Percentiles rank a stretch among this genome's conserved stretches.
Evolutionary conservation across 1,140 invertebrate genomes (phyloP).

Genomic region (Mercenaria mercenaria): DNA sequence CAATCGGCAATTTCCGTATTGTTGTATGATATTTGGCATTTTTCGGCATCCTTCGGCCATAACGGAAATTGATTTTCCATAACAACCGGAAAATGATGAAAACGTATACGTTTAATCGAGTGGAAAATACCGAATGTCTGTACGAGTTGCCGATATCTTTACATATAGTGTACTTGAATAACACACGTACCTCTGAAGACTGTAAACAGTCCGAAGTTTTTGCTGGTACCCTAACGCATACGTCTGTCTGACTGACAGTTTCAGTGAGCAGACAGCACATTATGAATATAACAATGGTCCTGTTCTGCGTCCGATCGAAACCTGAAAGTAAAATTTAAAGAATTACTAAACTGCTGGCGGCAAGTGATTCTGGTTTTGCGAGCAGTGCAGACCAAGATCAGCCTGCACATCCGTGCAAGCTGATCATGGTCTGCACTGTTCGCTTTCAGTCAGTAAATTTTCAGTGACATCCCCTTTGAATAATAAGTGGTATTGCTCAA

Average conservation of each 20-base stretch:
- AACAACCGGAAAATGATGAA: neutral
- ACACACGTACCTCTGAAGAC: neutral
- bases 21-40: neutral
- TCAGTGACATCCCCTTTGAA: too few relatives aligned
- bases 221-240: neutral
- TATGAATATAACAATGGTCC: neutral
- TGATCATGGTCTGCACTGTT: too few relatives aligned
- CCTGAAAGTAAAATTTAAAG: neutral
- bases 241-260: neutral
- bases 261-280: neutral
- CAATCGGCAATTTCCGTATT: too few relatives aligned
- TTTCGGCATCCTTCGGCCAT: neutral
- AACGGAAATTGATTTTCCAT: neutral
- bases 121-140: too few relatives aligned
- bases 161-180: neutral
- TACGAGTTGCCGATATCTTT: neutral
- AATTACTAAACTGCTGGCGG: too few relatives aligned
- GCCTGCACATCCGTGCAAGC: too few relatives aligned
- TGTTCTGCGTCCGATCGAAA: neutral
- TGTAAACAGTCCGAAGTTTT: constrained; percentile 19
- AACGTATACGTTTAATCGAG: too few relatives aligned
- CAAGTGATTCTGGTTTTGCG: too few relatives aligned
- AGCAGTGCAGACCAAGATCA: too few relatives aligned
- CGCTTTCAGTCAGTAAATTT: too few relatives aligned
- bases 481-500: too few relatives aligned